A percentile compares a stretch with the other conserved stretches of the same genome.
phyloP scores from a whole-genome alignment of 2,888 invertebrate species.

The Drosophila anceps region DNA sequence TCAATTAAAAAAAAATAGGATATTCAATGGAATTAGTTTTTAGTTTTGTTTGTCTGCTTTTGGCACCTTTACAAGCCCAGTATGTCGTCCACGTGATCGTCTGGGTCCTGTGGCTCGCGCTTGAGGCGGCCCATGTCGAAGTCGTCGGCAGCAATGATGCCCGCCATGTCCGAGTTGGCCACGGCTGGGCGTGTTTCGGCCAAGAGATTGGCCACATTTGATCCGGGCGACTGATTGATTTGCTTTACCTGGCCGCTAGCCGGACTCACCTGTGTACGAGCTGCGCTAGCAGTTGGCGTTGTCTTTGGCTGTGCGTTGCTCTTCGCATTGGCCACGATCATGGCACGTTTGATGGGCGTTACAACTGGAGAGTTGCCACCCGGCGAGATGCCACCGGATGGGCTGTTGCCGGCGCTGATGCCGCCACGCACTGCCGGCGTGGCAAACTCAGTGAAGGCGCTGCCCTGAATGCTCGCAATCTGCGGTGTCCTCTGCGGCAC shows the following conservation, averaged over 20 bases:
- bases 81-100: constrained; percentile 54
- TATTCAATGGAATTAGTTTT: not conserved
- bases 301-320: not conserved
- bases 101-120: constrained; percentile 65
- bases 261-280: not conserved
- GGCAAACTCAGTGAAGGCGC: constrained; percentile 34
- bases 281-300: not conserved
- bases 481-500: constrained; percentile 47
- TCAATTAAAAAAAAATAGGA: not conserved
- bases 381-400: not conserved
- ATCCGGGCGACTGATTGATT: not conserved
- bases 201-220: constrained; percentile 47
- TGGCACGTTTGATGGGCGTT: constrained; percentile 36
- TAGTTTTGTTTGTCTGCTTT: not conserved
- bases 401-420: not conserved
- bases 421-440: constrained; percentile 29
- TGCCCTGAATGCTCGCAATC: constrained; percentile 50
- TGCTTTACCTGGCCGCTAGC: not conserved
- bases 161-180: constrained; percentile 49
- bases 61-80: constrained; percentile 53
- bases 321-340: constrained; percentile 65
- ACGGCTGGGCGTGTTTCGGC: constrained; percentile 5
- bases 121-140: constrained; percentile 62
- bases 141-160: constrained; percentile 68
- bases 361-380: not conserved